A percentile compares a stretch with the other conserved stretches of the same genome.
Evolutionary conservation across 1,140 invertebrate genomes (phyloP).

Genomic region (Aphidius gifuensis): DNA sequence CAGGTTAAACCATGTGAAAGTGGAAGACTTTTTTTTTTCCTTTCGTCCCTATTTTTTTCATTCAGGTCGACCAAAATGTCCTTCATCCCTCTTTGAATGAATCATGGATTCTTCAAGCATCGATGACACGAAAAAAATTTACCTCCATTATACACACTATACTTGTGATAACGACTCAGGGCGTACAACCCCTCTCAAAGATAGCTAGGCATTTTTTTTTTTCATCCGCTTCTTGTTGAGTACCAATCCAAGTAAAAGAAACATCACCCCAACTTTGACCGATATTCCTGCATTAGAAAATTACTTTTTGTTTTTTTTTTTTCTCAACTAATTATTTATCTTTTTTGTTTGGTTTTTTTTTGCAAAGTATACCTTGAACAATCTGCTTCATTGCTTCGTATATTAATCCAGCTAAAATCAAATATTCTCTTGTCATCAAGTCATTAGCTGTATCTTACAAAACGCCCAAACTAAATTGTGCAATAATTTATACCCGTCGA

Average conservation of each 20-base stretch:
- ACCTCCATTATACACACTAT: conserved; percentile 20
- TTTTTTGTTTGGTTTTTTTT: conserved; percentile 2
- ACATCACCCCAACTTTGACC: conserved; percentile 21
- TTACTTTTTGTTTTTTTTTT: conserved; percentile 19
- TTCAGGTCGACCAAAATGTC: conserved; percentile 9
- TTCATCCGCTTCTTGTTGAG: conserved; percentile 8
- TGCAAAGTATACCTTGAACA: not conserved
- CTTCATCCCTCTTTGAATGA: conserved; percentile 11
- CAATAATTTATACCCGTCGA: too few species aligned
- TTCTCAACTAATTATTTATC: not conserved
- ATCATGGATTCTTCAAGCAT: conserved; percentile 10
- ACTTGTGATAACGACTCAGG: conserved; percentile 18
- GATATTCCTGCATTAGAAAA: conserved; percentile 19
- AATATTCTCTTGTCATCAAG: too few species aligned
- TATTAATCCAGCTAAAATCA: too few species aligned
- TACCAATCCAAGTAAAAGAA: conserved; percentile 17
- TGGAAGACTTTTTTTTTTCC: too few species aligned
- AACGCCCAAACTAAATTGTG: too few species aligned
- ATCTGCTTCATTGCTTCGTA: too few species aligned
- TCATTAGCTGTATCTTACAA: too few species aligned
- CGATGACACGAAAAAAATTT: conserved; percentile 23
- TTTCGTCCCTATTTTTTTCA: conserved; percentile 7
- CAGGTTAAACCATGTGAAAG: too few species aligned
- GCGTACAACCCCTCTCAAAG: conserved; percentile 10
- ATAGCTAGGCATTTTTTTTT: not conserved